These are phyloP conservation scores for Ennomos fuscantarius DNA, from an alignment of 2,888 invertebrate genomes.

Conservation along the genomic window DNA sequence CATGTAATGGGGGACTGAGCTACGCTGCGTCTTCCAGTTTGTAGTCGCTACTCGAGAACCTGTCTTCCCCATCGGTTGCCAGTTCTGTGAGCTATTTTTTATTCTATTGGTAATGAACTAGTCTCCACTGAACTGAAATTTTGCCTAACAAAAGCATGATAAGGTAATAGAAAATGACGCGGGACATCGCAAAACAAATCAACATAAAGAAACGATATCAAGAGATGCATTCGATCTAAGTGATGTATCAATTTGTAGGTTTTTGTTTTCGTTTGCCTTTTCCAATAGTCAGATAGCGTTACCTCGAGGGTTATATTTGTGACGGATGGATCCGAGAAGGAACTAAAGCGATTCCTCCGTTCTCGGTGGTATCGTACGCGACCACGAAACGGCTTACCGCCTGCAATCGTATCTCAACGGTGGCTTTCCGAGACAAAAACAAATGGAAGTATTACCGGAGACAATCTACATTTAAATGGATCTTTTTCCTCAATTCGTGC, in stretches of 20 bases:
- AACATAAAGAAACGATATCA: not conserved
- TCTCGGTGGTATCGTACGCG: slow-evolving; percentile 44
- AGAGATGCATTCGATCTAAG: slow-evolving; percentile 12
- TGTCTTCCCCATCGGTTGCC: no score
- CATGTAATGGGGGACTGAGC: no score
- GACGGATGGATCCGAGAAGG: slow-evolving; percentile 25
- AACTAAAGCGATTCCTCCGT: slow-evolving; percentile 42
- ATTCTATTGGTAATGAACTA: no score
- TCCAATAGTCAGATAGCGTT: slow-evolving; percentile 1
- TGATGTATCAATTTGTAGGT: slow-evolving; percentile 23
- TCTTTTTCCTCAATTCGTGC: slow-evolving; percentile 82
- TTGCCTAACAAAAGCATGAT: no score
- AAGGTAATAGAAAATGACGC: not conserved
- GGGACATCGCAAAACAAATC: slow-evolving; percentile 4
- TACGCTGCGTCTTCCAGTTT: no score
- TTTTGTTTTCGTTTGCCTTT: slow-evolving; percentile 14
- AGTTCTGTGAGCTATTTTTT: no score
- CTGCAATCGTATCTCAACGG: slow-evolving; percentile 70
- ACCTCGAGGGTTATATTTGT: slow-evolving; percentile 21
- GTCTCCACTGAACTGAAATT: no score
- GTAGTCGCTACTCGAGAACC: no score
- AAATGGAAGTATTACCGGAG: slow-evolving; percentile 83
- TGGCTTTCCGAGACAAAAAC: slow-evolving; percentile 78
- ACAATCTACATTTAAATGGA: slow-evolving; percentile 85
- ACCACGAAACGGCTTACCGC: slow-evolving; percentile 67